A percentile compares a stretch with the other conserved stretches of the same genome.
Evolutionary conservation across 2,113 vertebrate genomes (phyloP).

Genomic region (Pampusana beccarii): DNA sequence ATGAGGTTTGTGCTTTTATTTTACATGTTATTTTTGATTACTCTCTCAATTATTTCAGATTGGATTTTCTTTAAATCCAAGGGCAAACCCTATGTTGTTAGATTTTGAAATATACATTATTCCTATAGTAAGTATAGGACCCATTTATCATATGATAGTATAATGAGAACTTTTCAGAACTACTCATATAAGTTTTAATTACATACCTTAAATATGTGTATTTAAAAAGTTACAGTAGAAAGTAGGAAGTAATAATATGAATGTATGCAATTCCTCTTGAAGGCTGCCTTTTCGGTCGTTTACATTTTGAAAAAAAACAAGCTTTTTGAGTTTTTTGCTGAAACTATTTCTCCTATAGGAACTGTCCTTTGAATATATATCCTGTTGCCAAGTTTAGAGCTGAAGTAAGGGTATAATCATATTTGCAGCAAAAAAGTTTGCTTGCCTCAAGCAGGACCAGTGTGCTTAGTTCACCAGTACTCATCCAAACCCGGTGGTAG

Average conservation of each 20-base stretch:
- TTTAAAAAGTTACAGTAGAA: background rate
- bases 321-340: background rate
- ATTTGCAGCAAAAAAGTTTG: background rate
- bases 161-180: background rate
- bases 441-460: background rate
- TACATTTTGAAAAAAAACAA: background rate
- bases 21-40: background rate
- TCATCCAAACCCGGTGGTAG: background rate
- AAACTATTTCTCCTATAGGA: background rate
- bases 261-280: background rate
- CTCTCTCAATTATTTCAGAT: background rate
- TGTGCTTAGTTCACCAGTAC: fast-evolving
- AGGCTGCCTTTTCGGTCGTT: background rate
- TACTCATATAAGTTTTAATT: background rate
- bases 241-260: background rate
- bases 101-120: background rate
- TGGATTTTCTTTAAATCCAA: background rate
- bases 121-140: background rate
- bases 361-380: background rate
- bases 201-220: background rate
- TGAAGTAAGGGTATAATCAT: background rate
- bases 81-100: background rate
- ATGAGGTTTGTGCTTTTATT: slow-evolving; percentile 82
- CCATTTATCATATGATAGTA: background rate
- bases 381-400: background rate